Evolutionary conservation across 2,113 vertebrate genomes (phyloP), one percentile per base, ranked within the genome.

Genomic region (Perca schrenkii): DNA sequence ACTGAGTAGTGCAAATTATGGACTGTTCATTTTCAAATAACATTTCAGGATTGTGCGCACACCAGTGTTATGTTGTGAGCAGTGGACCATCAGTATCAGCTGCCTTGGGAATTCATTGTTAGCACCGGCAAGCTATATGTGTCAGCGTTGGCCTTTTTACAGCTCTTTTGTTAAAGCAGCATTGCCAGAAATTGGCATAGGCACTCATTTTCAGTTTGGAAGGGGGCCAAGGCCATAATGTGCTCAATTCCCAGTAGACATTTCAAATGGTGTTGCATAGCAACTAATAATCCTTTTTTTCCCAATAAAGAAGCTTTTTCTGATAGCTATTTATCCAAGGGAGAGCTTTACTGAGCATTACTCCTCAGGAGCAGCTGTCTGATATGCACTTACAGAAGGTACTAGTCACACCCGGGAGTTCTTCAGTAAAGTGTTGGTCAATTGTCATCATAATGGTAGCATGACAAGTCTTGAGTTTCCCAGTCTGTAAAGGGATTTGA

Each of bases 271-370:
- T n/a, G 71, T 82, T 76, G 82, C 75, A 67, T 72, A 64, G 80
- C 72, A 83, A 88, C 83, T 47, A 69, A 25, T 79, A 82, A 77
- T 80, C 63, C 15, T n/a, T 68, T 66, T 62, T 65, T 34, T 56
- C 8, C 47, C 50, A 75, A 61, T 76, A 49, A 81, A 65, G 52
- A 22, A 49, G 63, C 16, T 34, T 74, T 65, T 72, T 36, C 22
- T 16, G 15, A 66, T 50, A 31, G 19, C 60, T 74, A 58, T 56
- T 50, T 46, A 67, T 76, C 61, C 19, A 28, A 53, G 14, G 21
- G n/a, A 31, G 17, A n/a, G 53, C 11, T 60, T 83, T 46, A 17
- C 60, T 22, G 16, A 66, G 14, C 36, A 25, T 53, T 19, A 1
- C 4, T 47, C 15, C 47, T 40, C 19, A 12, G 52, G 8, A 68